A percentile compares a stretch with the other conserved stretches of the same genome.
Conservation (phyloP, 2,888 invertebrate species). For the Pantelozetes paolii region DNA sequence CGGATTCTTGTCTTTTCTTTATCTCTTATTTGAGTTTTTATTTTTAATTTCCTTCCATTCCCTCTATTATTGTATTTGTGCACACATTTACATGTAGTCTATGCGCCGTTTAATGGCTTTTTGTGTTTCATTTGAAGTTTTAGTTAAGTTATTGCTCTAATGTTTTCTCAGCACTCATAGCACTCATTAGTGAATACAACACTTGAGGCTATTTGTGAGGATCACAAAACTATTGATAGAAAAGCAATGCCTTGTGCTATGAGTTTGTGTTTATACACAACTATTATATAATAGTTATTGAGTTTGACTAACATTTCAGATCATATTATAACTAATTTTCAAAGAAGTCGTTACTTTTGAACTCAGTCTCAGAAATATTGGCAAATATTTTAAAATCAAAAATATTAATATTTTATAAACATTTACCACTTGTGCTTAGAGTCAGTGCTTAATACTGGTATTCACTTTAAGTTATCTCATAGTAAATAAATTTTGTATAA, state of each 20-base stretch:
- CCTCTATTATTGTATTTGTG: neutral
- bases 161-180: slow-evolving; percentile 18
- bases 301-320: neutral
- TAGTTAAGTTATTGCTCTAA: slow-evolving; percentile 33
- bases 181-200: slow-evolving; percentile 32
- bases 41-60: slow-evolving; percentile 16
- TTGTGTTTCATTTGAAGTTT: neutral
- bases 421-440: too few species aligned
- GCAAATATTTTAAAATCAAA: too few species aligned
- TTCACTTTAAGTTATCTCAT: neutral
- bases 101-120: slow-evolving; percentile 33
- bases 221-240: slow-evolving; percentile 5
- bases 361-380: slow-evolving; percentile 2
- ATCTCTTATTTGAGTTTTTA: neutral
- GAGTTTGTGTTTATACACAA: neutral
- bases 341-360: slow-evolving; percentile 14
- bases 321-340: neutral
- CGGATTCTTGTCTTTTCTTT: neutral
- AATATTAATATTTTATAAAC: too few species aligned
- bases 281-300: slow-evolving; percentile 5
- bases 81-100: neutral
- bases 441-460: neutral
- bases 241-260: slow-evolving; percentile 14
- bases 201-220: slow-evolving; percentile 26
- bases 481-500: slow-evolving; percentile 7